Base-by-base conservation (phyloP, 2,888 invertebrate species). In the Drosophila robusta region DNA sequence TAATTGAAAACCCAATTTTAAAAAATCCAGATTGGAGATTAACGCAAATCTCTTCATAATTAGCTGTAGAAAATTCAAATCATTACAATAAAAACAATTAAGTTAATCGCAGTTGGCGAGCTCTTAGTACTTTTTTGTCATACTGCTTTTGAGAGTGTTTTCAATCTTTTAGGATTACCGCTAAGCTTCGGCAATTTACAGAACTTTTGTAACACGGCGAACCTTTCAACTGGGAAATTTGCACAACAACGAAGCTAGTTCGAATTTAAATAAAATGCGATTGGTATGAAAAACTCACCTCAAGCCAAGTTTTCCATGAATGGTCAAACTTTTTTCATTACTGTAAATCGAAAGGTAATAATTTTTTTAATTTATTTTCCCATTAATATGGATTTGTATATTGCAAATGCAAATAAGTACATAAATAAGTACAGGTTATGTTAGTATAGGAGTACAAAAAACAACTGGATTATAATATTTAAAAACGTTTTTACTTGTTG, bases 11-110 rank as follows among this genome's bases (percentile, higher is more conserved):
- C 66, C 74, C 85, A 89, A 89, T 88, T 87, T 83, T 64, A 8
- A 26, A 58, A 47, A 57, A 86, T 70, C 71, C 70, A 54, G 49
- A 66, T 46, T 65, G 50, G 24, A 68, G 87, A 76, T 87, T 87
- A 87, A 63, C 67, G 57, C 74, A 70, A 89, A 89, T 84, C 81
- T 70, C 80, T 69, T 89, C 87, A 89, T 87, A 85, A 85, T 78
- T 84, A 84, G 73, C 54, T 9, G 9, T 29, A 9, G 29, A 29
- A 29, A 29, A 29, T 29, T 29, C 9, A 29, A 29, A 9, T 5
- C 29, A 49, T 51, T 44, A 32, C 32, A 34, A 29, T 44, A 52
- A 70, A 72, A 69, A 75, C 78, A 84, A 72, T 84, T 65, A 62
- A 80, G 63, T 51, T 46, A 47, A 24, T 16, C 46, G 24, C 12